These are phyloP conservation scores for Phacellophora camtschatica DNA, from an alignment of 30 jellyfish, hydroid and myxozoan species.

Conservation along the genomic window DNA sequence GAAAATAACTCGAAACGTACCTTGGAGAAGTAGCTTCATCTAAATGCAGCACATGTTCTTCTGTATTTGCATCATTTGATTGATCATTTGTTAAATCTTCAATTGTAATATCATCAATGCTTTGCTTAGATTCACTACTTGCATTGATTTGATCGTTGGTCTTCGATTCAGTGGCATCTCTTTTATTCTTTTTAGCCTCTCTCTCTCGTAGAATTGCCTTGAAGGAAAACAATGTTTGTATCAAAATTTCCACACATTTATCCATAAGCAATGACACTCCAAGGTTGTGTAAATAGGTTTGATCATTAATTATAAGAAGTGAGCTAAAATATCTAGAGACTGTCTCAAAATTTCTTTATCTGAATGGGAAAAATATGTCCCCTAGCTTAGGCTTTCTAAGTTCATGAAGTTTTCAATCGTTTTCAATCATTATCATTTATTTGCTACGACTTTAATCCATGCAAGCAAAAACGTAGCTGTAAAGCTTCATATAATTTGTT, in stretches of 20 bases:
- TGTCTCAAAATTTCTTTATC: neutral
- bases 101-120: neutral
- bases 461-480: too few relatives aligned
- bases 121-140: neutral
- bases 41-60: neutral
- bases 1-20: too few relatives aligned
- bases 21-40: too few relatives aligned
- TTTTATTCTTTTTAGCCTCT: slow-evolving; percentile 41
- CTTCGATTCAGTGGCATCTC: slow-evolving; percentile 25
- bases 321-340: neutral
- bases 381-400: too few relatives aligned
- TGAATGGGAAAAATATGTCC: too few relatives aligned
- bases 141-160: neutral
- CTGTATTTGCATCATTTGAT: neutral
- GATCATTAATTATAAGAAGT: neutral
- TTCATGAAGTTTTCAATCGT: too few relatives aligned
- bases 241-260: too few relatives aligned
- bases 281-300: neutral
- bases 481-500: too few relatives aligned
- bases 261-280: too few relatives aligned
- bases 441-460: too few relatives aligned
- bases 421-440: too few relatives aligned
- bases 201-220: slow-evolving; percentile 61
- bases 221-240: neutral
- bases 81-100: neutral